phyloP scores from a whole-genome alignment of 2,113 vertebrate genomes.

The Etheostoma cragini region DNA sequence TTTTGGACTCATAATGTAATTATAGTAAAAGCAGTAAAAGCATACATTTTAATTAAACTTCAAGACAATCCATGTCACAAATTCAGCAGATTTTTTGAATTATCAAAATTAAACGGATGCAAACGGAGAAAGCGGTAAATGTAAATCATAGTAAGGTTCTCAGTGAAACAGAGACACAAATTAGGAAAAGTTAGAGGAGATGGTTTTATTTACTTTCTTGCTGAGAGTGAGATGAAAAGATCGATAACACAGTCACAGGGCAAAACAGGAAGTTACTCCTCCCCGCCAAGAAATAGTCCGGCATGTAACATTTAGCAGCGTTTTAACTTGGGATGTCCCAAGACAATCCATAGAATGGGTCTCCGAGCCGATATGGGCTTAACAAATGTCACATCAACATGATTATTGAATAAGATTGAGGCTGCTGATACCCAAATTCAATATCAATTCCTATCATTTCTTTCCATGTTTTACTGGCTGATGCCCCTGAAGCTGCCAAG shows the following conservation, averaged over 20 bases:
- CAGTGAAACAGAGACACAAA: background rate
- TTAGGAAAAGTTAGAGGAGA: background rate
- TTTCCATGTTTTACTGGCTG: background rate
- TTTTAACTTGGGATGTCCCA: background rate
- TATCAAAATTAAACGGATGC: background rate
- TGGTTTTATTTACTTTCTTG: background rate
- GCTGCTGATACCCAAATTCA: too few species aligned
- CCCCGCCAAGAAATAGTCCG: background rate
- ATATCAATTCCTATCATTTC: background rate
- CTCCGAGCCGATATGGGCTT: too few species aligned
- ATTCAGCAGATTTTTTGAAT: background rate
- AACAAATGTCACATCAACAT: too few species aligned
- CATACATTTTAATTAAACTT: background rate
- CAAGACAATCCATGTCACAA: background rate
- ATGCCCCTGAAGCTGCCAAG: background rate
- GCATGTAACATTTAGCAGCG: background rate
- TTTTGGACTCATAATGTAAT: background rate
- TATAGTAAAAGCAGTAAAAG: background rate
- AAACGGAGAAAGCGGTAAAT: background rate
- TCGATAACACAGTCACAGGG: background rate
- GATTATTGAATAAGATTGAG: too few species aligned
- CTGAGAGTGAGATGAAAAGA: background rate
- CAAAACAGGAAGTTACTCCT: background rate
- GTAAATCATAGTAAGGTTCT: background rate
- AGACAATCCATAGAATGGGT: too few species aligned